A percentile compares a stretch with the other conserved stretches of the same genome.
phyloP scores from a whole-genome alignment of 1,140 invertebrate genomes.

The Drosophila simulans region DNA sequence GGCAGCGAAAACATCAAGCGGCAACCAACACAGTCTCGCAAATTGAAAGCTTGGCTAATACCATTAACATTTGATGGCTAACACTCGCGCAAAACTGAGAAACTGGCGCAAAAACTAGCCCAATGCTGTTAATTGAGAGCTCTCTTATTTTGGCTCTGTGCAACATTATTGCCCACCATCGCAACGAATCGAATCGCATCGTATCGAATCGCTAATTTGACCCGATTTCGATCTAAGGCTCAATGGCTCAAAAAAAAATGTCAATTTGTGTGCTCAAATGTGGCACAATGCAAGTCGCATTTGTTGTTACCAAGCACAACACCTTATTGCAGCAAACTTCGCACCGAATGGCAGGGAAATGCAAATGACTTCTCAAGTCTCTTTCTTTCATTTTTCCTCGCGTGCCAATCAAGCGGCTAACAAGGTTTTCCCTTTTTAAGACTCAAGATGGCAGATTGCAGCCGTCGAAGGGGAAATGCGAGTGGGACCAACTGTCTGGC shows the following conservation, averaged over 20 bases:
- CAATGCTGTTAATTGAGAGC: slow-evolving; percentile 40
- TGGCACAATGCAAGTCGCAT: no score
- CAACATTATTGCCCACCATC: slow-evolving; percentile 30
- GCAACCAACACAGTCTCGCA: slow-evolving; percentile 36
- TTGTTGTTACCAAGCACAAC: no score
- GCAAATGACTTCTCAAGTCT: no score
- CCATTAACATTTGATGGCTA: slow-evolving; percentile 53
- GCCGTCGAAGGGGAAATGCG: slow-evolving; percentile 10
- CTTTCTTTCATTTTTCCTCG: neutral
- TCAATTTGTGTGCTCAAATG: no score
- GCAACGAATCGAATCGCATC: slow-evolving; percentile 1
- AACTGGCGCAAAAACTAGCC: slow-evolving; percentile 40
- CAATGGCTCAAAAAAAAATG: no score
- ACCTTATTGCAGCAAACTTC: no score
- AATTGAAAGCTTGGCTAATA: slow-evolving; percentile 54
- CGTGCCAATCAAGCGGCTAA: slow-evolving; percentile 6
- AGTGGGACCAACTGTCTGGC: slow-evolving; percentile 10
- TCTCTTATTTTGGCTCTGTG: slow-evolving; percentile 15
- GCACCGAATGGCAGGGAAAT: no score
- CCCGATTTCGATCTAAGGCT: slow-evolving; percentile 1
- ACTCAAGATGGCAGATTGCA: neutral
- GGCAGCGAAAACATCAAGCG: neutral
- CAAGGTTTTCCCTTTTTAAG: slow-evolving; percentile 21
- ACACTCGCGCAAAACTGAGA: slow-evolving; percentile 12
- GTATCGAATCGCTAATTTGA: slow-evolving; percentile 33